Base-by-base conservation (phyloP, 2,797 vertebrate species). In the Mormyrops attenuatus region DNA sequence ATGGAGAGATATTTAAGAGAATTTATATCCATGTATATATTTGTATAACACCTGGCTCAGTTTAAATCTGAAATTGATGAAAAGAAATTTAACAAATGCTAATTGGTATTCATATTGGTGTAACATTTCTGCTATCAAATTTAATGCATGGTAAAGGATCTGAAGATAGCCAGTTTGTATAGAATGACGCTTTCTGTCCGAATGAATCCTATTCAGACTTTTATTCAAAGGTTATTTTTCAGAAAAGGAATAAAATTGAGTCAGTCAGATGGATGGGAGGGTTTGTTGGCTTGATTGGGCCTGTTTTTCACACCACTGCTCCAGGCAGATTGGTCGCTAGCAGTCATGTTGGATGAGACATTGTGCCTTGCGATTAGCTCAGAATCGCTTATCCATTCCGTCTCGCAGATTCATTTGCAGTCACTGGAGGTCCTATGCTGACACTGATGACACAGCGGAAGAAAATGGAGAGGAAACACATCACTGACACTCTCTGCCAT, bases 261-360 rank as follows among this genome's bases (percentile, higher is more conserved):
- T 82, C 77, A 82, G 17, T 82, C 20, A 82, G 77, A 82, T 47
- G 41, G 77, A 77, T 77, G 30, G 34, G 15, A 47, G 41, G 0
- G 0, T 82, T 47, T 47, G 41, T 47, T 82, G 77, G 77, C 77
- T 82, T 82, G 77, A 82, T 82, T 47, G 41, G 17, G 7, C 77
- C 77, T 82, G 77, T 82, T 47, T 82, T 82, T 82, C 77, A 82
- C 77, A 82, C 77, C 77, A 44, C 17, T 82, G 17, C 77, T 82
- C 41, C 8, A 22, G 77, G 41, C 38, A 44, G 77, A 82, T 82
- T 82, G 38, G 77, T 20, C 8, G 41, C 77, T 44, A 82, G 77
- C 77, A 82, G 77, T 82, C 41, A 82, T 82, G 77, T 22, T 82
- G 77, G 41, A 82, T 47, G 41, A 82, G 41, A 47, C 77, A 82